phyloP scores from a whole-genome alignment of 2,888 invertebrate genomes.

The Meteorus colon region DNA sequence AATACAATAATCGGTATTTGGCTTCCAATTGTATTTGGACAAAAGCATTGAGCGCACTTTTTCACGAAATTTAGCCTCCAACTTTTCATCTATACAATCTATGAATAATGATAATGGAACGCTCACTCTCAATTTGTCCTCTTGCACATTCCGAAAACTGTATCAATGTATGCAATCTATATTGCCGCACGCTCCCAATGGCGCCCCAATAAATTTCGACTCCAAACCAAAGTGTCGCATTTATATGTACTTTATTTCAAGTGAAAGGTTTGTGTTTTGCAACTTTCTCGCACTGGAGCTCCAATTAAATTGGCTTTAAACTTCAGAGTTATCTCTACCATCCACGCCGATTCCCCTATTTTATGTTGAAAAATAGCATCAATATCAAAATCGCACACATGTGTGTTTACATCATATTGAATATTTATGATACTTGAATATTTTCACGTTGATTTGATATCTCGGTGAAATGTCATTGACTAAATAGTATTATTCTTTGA shows the following conservation, averaged over 20 bases:
- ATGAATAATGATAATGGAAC: not conserved
- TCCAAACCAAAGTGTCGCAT: conserved; percentile 18
- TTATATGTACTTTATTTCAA: not conserved
- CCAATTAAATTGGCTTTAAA: conserved; percentile 59
- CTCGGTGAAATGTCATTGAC: too few species aligned
- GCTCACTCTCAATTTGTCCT: conserved; percentile 11
- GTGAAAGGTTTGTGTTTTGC: conserved; percentile 42
- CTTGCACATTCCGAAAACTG: not conserved
- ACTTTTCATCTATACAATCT: not conserved
- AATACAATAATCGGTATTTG: too few species aligned
- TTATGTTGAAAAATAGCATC: not conserved
- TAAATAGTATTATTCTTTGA: not conserved
- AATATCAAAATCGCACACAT: not conserved
- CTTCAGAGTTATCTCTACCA: conserved; percentile 53
- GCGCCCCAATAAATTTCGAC: conserved; percentile 24
- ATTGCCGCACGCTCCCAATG: not conserved
- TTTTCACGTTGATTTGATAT: too few species aligned
- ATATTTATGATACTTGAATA: too few species aligned
- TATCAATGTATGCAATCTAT: conserved; percentile 25
- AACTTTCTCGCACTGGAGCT: conserved; percentile 41
- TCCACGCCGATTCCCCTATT: not conserved
- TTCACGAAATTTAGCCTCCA: not conserved
- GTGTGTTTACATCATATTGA: not conserved
- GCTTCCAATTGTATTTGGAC: too few species aligned
- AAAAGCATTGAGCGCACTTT: too few species aligned